Evolutionary conservation across 2,113 vertebrate genomes (phyloP).

Genomic region (Arizona elegans): DNA sequence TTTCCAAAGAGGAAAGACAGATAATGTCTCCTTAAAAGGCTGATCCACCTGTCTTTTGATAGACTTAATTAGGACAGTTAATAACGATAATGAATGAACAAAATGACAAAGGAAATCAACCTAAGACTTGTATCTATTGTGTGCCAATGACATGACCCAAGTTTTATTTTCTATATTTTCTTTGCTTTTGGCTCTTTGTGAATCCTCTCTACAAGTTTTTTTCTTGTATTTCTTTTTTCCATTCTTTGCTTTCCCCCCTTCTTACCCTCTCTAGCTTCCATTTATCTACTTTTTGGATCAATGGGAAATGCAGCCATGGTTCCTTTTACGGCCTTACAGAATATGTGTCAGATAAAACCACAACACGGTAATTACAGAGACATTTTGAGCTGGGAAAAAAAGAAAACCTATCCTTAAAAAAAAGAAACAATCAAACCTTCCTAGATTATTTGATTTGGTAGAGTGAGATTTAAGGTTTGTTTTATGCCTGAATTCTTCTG

Average conservation of each 20-base stretch:
- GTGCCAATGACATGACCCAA: background rate
- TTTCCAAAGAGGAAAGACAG: background rate
- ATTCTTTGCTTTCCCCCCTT: background rate
- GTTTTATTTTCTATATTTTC: background rate
- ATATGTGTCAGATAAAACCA: background rate
- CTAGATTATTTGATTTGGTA: constrained; percentile 41
- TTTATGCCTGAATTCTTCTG: background rate
- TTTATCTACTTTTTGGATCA: background rate
- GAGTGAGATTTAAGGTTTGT: constrained; percentile 38
- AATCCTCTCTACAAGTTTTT: background rate
- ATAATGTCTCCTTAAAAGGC: background rate
- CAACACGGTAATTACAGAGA: constrained; percentile 35
- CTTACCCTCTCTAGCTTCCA: background rate
- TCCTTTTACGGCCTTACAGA: background rate
- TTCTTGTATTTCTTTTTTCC: background rate
- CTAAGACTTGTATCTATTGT: background rate
- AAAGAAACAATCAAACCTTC: constrained; percentile 14
- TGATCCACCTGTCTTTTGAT: background rate
- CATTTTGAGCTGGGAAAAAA: constrained; percentile 7
- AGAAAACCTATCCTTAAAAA: background rate
- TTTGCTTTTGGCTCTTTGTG: background rate
- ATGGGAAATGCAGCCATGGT: background rate
- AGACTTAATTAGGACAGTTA: background rate
- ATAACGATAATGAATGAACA: background rate
- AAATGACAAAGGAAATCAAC: background rate